Evolutionary conservation across 2,797 vertebrate species (phyloP).

Genomic region (Phrynocephalus guinanensis): DNA sequence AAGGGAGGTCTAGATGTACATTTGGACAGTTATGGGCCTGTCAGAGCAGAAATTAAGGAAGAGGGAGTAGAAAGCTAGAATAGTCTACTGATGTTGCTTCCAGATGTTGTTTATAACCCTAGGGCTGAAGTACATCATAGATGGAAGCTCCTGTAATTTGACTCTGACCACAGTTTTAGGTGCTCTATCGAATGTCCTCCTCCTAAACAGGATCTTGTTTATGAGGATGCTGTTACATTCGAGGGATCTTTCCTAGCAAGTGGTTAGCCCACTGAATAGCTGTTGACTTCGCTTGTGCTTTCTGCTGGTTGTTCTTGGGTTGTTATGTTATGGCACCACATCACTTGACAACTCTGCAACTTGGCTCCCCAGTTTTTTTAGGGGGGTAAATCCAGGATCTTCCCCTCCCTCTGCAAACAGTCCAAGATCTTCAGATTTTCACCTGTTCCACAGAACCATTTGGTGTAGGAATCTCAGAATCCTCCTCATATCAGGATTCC

Average conservation of each 20-base stretch:
- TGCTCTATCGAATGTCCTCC: not conserved
- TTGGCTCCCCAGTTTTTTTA: not conserved
- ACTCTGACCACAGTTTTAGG: not conserved
- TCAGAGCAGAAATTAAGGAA: not conserved
- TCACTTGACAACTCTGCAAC: not conserved
- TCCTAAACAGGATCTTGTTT: not conserved
- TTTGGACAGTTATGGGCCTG: not conserved
- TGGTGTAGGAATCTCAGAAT: not conserved
- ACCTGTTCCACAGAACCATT: not conserved
- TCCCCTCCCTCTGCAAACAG: not conserved
- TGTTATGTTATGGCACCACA: not conserved
- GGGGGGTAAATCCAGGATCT: not conserved
- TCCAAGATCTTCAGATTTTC: not conserved
- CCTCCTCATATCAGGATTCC: not conserved
- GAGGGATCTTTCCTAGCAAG: not conserved
- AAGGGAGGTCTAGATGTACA: not conserved
- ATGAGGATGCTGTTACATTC: not conserved
- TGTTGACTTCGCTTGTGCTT: not conserved
- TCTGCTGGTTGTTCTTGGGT: not conserved
- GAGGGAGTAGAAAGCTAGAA: not conserved
- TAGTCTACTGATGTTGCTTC: not conserved
- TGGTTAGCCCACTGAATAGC: not conserved
- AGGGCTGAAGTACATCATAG: not conserved
- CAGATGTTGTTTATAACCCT: not conserved
- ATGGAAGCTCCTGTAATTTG: not conserved